These are phyloP conservation scores for Pampus argenteus DNA, from an alignment of 2,797 vertebrate species.

Conservation along the genomic window DNA sequence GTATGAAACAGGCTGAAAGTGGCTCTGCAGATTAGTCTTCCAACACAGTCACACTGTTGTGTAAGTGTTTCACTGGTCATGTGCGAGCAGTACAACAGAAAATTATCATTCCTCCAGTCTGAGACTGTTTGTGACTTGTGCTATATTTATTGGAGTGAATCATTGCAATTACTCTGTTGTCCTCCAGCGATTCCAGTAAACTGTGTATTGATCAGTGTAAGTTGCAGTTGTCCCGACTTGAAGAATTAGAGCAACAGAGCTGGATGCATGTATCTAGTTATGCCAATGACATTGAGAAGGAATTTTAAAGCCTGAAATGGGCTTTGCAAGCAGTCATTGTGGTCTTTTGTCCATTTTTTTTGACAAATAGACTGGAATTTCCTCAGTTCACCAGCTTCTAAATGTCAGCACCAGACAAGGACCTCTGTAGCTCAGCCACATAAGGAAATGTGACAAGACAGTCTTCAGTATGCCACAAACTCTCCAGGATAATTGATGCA, in stretches of 20 bases:
- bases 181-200: conserved; percentile 64
- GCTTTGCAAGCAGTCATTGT: conserved; percentile 67
- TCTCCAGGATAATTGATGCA: conserved; percentile 83
- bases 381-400: conserved; percentile 81
- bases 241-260: conserved; percentile 61
- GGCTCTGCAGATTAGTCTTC: conserved; percentile 35
- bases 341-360: conserved; percentile 74
- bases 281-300: conserved; percentile 74
- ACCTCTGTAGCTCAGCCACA: conserved; percentile 70
- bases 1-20: conserved; percentile 37
- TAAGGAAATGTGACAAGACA: conserved; percentile 81
- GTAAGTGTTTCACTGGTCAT: conserved; percentile 22
- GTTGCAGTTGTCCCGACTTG: conserved; percentile 70
- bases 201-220: conserved; percentile 72
- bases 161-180: conserved; percentile 58
- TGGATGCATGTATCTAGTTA: conserved; percentile 63
- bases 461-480: conserved; percentile 72
- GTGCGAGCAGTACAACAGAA: conserved; percentile 25
- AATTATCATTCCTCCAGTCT: conserved; percentile 19
- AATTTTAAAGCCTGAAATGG: conserved; percentile 75
- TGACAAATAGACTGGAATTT: conserved; percentile 73
- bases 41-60: neutral
- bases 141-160: conserved; percentile 64
- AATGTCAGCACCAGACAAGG: conserved; percentile 81
- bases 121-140: conserved; percentile 32